These are phyloP conservation scores for Rhadina sibilatrix DNA, from an alignment of 2,113 vertebrate genomes.

Conservation along the genomic window DNA sequence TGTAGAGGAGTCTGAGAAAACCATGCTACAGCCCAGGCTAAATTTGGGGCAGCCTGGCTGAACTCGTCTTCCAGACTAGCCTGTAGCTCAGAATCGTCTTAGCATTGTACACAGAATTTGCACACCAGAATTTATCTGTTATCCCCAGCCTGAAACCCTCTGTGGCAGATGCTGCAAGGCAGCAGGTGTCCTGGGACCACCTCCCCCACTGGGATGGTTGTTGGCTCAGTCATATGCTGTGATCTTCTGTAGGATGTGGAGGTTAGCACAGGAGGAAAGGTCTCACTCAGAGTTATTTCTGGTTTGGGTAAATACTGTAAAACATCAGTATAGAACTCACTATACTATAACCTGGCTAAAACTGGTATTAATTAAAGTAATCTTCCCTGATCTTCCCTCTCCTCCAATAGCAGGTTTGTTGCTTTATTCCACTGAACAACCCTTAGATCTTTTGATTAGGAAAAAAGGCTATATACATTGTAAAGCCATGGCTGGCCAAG, in stretches of 20 bases:
- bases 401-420: background rate
- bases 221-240: background rate
- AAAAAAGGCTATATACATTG: background rate
- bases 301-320: background rate
- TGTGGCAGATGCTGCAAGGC: background rate
- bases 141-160: background rate
- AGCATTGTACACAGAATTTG: background rate
- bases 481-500: background rate
- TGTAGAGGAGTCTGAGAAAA: too few relatives aligned
- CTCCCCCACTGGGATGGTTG: background rate
- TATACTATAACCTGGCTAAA: background rate
- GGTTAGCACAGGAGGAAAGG: background rate
- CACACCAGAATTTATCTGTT: background rate
- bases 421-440: background rate
- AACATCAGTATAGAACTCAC: background rate
- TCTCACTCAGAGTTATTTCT: background rate
- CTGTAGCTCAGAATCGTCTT: background rate
- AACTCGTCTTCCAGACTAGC: accelerated
- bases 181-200: background rate
- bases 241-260: background rate
- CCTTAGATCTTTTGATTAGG: background rate
- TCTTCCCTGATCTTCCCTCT: background rate
- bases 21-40: background rate
- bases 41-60: background rate
- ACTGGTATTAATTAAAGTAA: background rate